Percentiles rank a stretch among this genome's conserved stretches.
phyloP scores from a whole-genome alignment of 2,888 invertebrate species.

The Tolmerus cingulatus region DNA sequence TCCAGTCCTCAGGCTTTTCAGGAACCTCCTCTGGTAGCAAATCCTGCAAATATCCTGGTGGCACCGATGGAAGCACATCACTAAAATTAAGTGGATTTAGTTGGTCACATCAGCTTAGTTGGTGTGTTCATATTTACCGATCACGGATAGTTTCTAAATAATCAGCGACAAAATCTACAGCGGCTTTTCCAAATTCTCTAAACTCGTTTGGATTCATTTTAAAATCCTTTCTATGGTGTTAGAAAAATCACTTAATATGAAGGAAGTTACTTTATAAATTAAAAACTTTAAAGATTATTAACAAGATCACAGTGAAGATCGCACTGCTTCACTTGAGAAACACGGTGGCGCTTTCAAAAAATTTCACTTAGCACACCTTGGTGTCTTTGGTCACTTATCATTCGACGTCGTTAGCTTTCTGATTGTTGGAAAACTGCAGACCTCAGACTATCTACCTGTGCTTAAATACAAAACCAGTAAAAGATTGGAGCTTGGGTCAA shows the following conservation, averaged over 20 bases:
- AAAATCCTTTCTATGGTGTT: background rate
- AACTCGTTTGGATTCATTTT: constrained; percentile 81
- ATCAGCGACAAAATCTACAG: constrained; percentile 90
- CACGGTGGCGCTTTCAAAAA: background rate
- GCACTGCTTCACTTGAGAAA: background rate
- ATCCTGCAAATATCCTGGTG: constrained; percentile 87
- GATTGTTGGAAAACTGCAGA: constrained; percentile 11
- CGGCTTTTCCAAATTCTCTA: constrained; percentile 83
- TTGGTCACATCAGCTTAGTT: background rate
- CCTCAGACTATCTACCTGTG: background rate
- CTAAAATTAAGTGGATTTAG: constrained; percentile 61
- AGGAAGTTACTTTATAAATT: background rate
- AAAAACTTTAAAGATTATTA: background rate
- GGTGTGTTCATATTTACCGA: constrained; percentile 64
- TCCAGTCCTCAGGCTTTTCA: constrained; percentile 82
- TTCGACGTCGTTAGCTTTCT: background rate
- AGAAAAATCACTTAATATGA: background rate
- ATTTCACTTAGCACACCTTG: background rate
- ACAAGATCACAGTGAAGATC: background rate
- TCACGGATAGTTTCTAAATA: constrained; percentile 86
- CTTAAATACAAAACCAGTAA: background rate
- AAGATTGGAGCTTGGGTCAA: background rate
- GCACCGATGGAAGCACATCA: constrained; percentile 84
- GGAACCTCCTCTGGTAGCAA: constrained; percentile 84
- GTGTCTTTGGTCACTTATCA: background rate